Conservation (phyloP, 2,888 invertebrate species). For the Tenthredo amoena region DNA sequence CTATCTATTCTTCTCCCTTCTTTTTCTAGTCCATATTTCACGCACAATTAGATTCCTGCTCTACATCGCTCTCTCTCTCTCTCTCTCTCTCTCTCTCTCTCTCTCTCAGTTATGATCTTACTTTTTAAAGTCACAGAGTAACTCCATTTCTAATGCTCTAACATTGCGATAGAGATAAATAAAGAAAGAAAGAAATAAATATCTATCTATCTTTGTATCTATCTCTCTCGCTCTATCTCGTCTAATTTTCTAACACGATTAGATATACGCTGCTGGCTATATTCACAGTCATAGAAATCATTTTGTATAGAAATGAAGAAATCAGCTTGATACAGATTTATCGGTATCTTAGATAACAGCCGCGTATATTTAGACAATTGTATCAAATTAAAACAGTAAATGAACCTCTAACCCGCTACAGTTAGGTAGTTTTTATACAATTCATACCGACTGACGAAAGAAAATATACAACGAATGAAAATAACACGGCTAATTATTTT, state of each 20-base stretch:
- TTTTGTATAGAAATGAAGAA: neutral
- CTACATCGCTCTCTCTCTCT: neutral
- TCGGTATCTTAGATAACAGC: neutral
- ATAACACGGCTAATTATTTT: conserved; percentile 37
- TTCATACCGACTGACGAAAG: neutral
- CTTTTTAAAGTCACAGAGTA: too few relatives aligned
- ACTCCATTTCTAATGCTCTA: too few relatives aligned
- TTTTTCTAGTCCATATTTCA: neutral
- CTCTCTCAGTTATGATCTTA: too few relatives aligned
- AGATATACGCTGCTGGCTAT: neutral
- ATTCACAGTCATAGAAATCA: neutral
- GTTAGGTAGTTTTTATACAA: neutral
- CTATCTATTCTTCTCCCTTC: neutral
- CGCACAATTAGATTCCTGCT: neutral
- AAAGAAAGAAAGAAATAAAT: too few relatives aligned
- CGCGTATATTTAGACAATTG: neutral
- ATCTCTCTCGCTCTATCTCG: neutral
- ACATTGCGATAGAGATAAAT: too few relatives aligned
- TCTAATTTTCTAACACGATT: neutral
- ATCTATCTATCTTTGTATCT: too few relatives aligned
- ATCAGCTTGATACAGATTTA: neutral
- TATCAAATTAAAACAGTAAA: neutral
- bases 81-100: neutral
- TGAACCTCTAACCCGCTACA: too few relatives aligned
- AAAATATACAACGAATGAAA: neutral